Percentiles rank a stretch among this genome's conserved stretches.
Evolutionary conservation across 1,140 invertebrate species (phyloP).

Genomic region (Bombus fervidus): DNA sequence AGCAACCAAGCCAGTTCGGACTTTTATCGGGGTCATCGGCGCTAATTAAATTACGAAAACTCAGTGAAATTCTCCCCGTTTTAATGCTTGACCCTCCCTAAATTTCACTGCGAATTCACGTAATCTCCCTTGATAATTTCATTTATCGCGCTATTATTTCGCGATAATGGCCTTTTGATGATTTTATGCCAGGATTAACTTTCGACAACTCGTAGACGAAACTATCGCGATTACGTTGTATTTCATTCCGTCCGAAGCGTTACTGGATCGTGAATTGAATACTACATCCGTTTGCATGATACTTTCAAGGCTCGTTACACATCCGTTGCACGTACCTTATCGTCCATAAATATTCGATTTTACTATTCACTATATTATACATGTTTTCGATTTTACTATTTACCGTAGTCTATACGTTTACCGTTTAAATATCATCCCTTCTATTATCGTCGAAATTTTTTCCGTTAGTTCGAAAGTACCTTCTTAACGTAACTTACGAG

Average conservation of each 20-base stretch:
- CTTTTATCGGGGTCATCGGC: slow-evolving; percentile 12
- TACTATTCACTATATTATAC: not conserved
- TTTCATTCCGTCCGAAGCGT: no score
- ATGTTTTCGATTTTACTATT: no score
- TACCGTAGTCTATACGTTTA: no score
- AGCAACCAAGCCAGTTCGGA: not conserved
- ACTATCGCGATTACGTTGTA: not conserved
- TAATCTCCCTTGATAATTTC: not conserved
- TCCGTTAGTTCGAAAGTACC: no score
- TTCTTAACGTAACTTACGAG: no score
- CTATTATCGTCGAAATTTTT: no score
- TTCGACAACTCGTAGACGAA: not conserved
- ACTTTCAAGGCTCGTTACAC: not conserved
- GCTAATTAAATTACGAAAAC: slow-evolving; percentile 41
- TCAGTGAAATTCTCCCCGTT: not conserved
- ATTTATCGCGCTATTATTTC: not conserved
- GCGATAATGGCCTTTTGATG: no score
- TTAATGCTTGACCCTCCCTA: accelerated
- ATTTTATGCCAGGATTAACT: not conserved
- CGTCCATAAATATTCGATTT: not conserved
- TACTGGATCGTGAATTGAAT: not conserved
- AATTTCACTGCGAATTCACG: not conserved
- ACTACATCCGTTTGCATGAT: not conserved
- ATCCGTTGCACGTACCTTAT: not conserved
- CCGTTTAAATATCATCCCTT: no score